A percentile compares a stretch with the other conserved stretches of the same genome.
These are phyloP conservation scores for Drosophila neocordata DNA, from an alignment of 1,140 invertebrate species.

Conservation along the genomic window DNA sequence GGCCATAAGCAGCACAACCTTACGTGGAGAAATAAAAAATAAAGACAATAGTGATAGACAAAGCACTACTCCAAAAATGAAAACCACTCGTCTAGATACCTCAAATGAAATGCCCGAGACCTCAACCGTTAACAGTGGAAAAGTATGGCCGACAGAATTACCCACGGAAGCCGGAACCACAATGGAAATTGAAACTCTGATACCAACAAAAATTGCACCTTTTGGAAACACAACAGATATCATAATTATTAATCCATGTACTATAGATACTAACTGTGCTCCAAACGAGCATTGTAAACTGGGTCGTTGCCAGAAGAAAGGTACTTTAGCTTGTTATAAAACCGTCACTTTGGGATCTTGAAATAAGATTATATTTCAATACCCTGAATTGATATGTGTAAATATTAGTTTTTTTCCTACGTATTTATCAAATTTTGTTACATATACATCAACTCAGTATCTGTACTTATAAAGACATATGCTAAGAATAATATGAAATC, in stretches of 20 bases:
- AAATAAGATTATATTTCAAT: neutral
- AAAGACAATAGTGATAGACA: constrained; percentile 50
- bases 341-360: constrained; percentile 46
- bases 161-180: constrained; percentile 74
- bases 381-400: constrained; percentile 55
- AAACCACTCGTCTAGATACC: constrained; percentile 77
- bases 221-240: constrained; percentile 55
- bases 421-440: too few species aligned
- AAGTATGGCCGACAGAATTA: constrained; percentile 72
- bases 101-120: constrained; percentile 71
- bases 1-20: neutral
- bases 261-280: constrained; percentile 83
- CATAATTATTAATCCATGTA: constrained; percentile 82
- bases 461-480: constrained; percentile 46
- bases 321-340: constrained; percentile 60
- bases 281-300: constrained; percentile 84
- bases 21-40: constrained; percentile 56
- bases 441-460: neutral
- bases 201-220: constrained; percentile 51
- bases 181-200: constrained; percentile 45
- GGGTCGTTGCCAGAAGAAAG: constrained; percentile 84
- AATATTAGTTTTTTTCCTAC: constrained; percentile 18
- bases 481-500: constrained; percentile 1
- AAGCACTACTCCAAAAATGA: constrained; percentile 73
- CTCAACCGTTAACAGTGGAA: constrained; percentile 54